phyloP scores from a whole-genome alignment of 2,113 vertebrate genomes.

The Lipophrys pholis region DNA sequence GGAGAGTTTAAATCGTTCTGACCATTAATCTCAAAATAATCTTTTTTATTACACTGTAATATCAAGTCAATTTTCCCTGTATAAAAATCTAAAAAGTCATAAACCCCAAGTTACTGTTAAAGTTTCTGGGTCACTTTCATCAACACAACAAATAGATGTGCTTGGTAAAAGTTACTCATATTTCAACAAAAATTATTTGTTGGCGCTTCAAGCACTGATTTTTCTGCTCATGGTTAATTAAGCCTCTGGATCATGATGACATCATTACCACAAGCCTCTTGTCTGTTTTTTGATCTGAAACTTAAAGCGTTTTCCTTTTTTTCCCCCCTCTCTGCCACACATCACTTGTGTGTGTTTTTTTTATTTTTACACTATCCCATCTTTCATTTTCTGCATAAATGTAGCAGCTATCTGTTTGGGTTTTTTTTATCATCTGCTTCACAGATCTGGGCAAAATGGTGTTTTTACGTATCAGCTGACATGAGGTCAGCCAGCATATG shows the following conservation, averaged over 20 bases:
- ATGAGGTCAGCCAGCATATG: conserved; percentile 12
- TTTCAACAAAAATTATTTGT: not conserved
- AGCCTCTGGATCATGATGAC: conserved; percentile 19
- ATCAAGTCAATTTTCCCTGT: too few relatives aligned
- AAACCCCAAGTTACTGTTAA: not conserved
- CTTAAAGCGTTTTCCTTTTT: conserved; percentile 9
- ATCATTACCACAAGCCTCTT: conserved; percentile 17
- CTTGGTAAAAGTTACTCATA: not conserved
- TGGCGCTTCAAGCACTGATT: not conserved
- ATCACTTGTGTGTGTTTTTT: not conserved
- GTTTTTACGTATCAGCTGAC: not conserved
- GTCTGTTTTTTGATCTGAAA: conserved; percentile 22
- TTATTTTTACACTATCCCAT: conserved; percentile 19
- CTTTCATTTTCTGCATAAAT: conserved; percentile 19
- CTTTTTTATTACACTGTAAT: too few relatives aligned
- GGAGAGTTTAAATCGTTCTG: not conserved
- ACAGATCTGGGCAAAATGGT: not conserved
- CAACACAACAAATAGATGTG: not conserved
- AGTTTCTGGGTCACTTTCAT: not conserved
- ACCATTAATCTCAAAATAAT: too few relatives aligned
- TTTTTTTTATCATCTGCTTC: conserved; percentile 9
- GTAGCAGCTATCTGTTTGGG: not conserved
- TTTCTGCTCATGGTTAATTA: not conserved
- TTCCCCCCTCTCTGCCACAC: not conserved
- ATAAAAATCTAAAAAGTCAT: not conserved